These are phyloP conservation scores for Chloropsis hardwickii DNA, from an alignment of 2,113 vertebrate genomes.

Conservation along the genomic window DNA sequence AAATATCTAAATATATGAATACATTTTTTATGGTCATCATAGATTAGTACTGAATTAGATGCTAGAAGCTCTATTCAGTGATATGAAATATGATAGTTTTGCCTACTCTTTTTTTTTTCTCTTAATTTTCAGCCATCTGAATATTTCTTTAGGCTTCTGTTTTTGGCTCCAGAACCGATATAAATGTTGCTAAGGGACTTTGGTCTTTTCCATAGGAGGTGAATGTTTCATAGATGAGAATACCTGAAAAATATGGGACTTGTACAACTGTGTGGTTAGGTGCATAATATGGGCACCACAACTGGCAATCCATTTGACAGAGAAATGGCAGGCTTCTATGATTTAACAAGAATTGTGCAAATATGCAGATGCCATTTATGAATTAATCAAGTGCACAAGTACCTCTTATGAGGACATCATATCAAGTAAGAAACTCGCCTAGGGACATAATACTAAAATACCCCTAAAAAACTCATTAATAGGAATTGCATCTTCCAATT, in stretches of 20 bases:
- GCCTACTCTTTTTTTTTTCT: not conserved
- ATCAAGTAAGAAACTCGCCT: constrained; percentile 63
- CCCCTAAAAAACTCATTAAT: constrained; percentile 76
- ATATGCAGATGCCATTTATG: constrained; percentile 65
- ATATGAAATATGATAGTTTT: not conserved
- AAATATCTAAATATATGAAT: not conserved
- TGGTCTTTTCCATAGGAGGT: constrained; percentile 13
- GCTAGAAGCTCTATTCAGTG: not conserved
- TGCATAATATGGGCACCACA: constrained; percentile 34
- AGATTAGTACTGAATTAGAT: not conserved
- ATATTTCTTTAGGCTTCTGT: not conserved
- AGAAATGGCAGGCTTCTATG: constrained; percentile 40
- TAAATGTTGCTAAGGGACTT: constrained; percentile 8
- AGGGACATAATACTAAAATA: constrained; percentile 73
- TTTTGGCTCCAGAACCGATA: not conserved
- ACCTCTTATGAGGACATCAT: constrained; percentile 69
- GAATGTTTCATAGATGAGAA: not conserved
- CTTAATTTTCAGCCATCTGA: not conserved
- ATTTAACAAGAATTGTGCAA: constrained; percentile 73
- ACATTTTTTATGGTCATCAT: not conserved
- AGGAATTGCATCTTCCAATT: constrained; percentile 70
- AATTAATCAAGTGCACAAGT: constrained; percentile 75
- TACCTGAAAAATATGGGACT: constrained; percentile 14
- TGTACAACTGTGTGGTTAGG: constrained; percentile 37
- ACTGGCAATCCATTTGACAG: constrained; percentile 39